Percentiles rank a stretch among this genome's conserved stretches.
phyloP scores from a whole-genome alignment of 2,888 invertebrate genomes.

The Drosophila merina region DNA sequence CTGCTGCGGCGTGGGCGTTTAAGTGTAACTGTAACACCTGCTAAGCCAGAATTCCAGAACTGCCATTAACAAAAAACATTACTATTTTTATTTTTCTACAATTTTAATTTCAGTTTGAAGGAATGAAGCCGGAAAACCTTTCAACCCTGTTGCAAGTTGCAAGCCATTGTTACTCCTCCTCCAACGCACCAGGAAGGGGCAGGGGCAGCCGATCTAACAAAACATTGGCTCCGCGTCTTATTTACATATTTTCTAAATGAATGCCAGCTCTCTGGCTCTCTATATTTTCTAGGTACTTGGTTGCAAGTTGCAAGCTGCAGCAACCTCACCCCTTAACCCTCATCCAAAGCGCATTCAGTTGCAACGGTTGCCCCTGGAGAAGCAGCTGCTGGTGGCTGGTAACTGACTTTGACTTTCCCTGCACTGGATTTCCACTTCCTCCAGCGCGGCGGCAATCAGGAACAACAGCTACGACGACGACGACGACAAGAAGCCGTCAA shows the following conservation, averaged over 20 bases:
- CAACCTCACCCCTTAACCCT: conserved; percentile 12
- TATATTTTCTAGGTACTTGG: conserved; percentile 45
- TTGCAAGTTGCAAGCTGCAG: background rate
- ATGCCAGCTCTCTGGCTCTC: conserved; percentile 20
- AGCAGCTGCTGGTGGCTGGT: conserved; percentile 22
- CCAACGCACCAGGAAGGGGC: conserved; percentile 56
- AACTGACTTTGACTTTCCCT: conserved; percentile 46
- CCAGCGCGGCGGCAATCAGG: conserved; percentile 12
- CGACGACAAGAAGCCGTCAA: conserved; percentile 60
- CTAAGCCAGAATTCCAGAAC: conserved; percentile 11
- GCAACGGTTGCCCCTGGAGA: conserved; percentile 55
- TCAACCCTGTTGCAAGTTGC: conserved; percentile 48
- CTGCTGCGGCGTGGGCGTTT: conserved; percentile 40
- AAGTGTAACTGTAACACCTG: conserved; percentile 67
- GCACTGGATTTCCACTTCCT: conserved; percentile 48
- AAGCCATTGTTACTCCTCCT: conserved; percentile 40
- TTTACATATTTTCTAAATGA: conserved; percentile 72
- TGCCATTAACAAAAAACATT: conserved; percentile 35
- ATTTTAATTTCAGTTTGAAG: conserved; percentile 60
- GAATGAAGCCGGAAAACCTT: conserved; percentile 56
- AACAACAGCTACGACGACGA: conserved; percentile 11
- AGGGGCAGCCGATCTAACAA: conserved; percentile 13
- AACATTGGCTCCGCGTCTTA: conserved; percentile 39
- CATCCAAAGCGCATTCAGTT: conserved; percentile 65
- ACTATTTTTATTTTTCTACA: conserved; percentile 11